Base-by-base conservation (phyloP, 2,888 invertebrate species). In the Prostheceraeus crozeri region DNA sequence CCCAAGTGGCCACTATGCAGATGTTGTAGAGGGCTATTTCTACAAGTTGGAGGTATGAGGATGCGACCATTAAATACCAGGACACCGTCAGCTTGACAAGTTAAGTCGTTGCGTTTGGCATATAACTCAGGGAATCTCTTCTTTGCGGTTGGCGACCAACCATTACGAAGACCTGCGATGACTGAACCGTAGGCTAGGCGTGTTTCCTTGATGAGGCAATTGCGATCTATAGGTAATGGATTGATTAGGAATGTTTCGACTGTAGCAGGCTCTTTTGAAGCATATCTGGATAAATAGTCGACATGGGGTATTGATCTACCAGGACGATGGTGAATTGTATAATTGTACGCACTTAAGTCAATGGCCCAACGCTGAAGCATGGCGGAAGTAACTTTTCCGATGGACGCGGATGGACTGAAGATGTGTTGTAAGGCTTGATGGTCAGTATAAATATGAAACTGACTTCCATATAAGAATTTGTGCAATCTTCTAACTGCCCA, bases 331-430 rank as follows among this genome's bases (percentile, higher is more conserved):
- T 6, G 23, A 19, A 48, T 48, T 23, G 23, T 48, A 48, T 19
- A 48, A 6, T 48, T 48, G 48, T 48, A 48, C 27, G 48, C 48
- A 48, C 23, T 48, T 30, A 48, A 30, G 16, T 48, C 48, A 19
- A 48, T 14, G 28, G 48, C 48, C 48, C 48, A 48, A 25, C 48
- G 23, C 48, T 48, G 14, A 3, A 48, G 48, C 48, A 48, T 48
- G 48, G 23, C 28, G 28, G 25, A 48, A 14, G 48, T 48, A 48
- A 30, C 48, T 16, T 23, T 48, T 25, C 6, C 28, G 6, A 48
- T 10, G 14, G 48, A 48, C 25, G 25, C 28, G 8, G 23, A 25
- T 28, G 40, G 19, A 40, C 19, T 40, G 6, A 40, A 8, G 6
- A 40, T 40, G 40, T 40, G 19, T 40, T 40, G 40, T n/a, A 40